Evolutionary conservation across 2,113 vertebrate genomes (phyloP), one percentile per base, ranked within the genome.

Genomic region (Pachyramphus minor): DNA sequence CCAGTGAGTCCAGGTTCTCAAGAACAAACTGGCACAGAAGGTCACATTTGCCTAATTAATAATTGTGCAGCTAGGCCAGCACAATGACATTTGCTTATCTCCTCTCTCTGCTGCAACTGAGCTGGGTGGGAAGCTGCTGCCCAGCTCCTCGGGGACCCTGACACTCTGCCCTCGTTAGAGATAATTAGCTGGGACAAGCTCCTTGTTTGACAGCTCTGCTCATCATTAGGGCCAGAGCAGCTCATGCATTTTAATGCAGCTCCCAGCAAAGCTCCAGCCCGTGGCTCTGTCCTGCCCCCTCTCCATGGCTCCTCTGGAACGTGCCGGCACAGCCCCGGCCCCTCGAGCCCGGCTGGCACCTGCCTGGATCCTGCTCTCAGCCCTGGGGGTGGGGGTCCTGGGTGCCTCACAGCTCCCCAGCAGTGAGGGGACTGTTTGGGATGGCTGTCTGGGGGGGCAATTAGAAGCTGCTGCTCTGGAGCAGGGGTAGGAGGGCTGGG

Each of bases 131-230:
- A 93, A 93, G 80, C 86, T 88, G 92, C 90, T 96, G 95, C 90
- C 96, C 93, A n/a, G 83, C 83, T 96, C 96, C 90, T 94, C 8
- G 1, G 95, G 93, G 95, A 93, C 76, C 56, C 90, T 95, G 96
- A 97, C 93, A 96, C 86, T 96, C 96, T 97, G 96, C 95, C 90
- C 96, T 97, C 83, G 47, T 97, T 97, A 96, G 93, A 95, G 95
- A 94, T 97, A 96, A 97, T 97, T 94, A 96, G 92, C 96, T 92
- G 88, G 95, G 95, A 95, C 82, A 88, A 90, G 92, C 83, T 97
- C 79, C 80, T 84, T 63, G 75, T 95, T 81, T 94, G 96, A 95
- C 96, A 96, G 96, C 92, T 97, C 90, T 78, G 95, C 92, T 96
- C 95, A 92, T 96, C 96, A 90, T 96, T 95, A 95, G 73, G 80